A percentile compares a stretch with the other conserved stretches of the same genome.
phyloP scores from a whole-genome alignment of 2,113 vertebrate genomes.

The Heterocephalus glaber region DNA sequence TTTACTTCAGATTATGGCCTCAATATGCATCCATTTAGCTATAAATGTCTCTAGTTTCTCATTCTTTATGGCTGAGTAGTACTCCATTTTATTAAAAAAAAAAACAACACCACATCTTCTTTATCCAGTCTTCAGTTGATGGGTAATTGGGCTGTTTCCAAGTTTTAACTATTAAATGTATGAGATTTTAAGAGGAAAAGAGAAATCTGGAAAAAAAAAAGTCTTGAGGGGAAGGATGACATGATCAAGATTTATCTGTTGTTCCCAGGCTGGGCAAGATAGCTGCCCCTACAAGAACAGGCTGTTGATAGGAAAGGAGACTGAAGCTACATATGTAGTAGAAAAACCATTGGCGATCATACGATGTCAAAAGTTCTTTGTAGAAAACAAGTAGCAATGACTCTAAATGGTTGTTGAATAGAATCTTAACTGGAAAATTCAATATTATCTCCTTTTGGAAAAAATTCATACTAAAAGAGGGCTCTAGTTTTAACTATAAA shows the following conservation, averaged over 20 bases:
- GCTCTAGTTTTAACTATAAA: neutral
- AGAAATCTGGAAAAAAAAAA: slow-evolving; percentile 15
- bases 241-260: neutral
- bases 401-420: neutral
- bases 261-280: neutral
- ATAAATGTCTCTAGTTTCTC: too few relatives aligned
- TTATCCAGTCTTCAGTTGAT: too few relatives aligned
- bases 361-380: neutral
- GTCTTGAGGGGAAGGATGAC: neutral
- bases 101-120: too few relatives aligned
- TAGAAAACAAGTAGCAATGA: neutral
- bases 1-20: too few relatives aligned
- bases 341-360: neutral
- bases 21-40: too few relatives aligned
- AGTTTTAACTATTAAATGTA: neutral
- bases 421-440: neutral
- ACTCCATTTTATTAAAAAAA: too few relatives aligned
- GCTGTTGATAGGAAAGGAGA: neutral
- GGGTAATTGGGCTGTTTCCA: too few relatives aligned
- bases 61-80: too few relatives aligned
- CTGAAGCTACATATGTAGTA: neutral
- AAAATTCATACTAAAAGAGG: neutral
- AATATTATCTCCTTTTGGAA: neutral
- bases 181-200: neutral
- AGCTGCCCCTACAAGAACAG: neutral